A percentile compares a stretch with the other conserved stretches of the same genome.
These are phyloP conservation scores for Platorchestia sp. DNA, from an alignment of 1,140 invertebrate genomes.

Conservation along the genomic window DNA sequence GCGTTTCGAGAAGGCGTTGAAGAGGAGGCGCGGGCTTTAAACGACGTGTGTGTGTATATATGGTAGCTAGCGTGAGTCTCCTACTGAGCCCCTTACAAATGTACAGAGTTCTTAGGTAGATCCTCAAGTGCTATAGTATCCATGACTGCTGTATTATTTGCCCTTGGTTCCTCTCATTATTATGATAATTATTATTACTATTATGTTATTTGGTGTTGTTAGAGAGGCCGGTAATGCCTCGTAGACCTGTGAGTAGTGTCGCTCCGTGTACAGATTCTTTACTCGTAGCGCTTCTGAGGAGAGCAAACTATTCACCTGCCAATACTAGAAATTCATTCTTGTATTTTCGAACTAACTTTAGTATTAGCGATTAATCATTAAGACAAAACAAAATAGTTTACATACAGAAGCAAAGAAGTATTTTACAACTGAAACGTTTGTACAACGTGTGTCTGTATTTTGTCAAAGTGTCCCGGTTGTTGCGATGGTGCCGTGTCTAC, in stretches of 20 bases:
- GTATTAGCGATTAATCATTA: slow-evolving; percentile 23
- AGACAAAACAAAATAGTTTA: slow-evolving; percentile 54
- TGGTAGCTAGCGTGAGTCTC: slow-evolving; percentile 42
- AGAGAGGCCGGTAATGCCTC: background rate
- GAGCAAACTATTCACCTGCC: slow-evolving; percentile 53
- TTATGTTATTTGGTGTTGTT: slow-evolving; percentile 52
- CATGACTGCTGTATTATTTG: slow-evolving; percentile 53
- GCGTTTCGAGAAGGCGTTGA: slow-evolving; percentile 35
- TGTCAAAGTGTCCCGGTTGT: slow-evolving; percentile 36
- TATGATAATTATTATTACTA: slow-evolving; percentile 46
- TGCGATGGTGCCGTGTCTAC: slow-evolving; percentile 16
- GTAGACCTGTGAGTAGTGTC: background rate
- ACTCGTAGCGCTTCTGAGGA: slow-evolving; percentile 16
- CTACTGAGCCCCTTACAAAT: slow-evolving; percentile 47
- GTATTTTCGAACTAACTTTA: slow-evolving; percentile 56
- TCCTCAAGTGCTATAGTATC: slow-evolving; percentile 55
- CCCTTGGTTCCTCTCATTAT: slow-evolving; percentile 23
- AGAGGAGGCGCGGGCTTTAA: slow-evolving; percentile 3
- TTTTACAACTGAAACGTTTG: slow-evolving; percentile 55
- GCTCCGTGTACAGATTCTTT: slow-evolving; percentile 52
- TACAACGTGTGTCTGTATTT: slow-evolving; percentile 54
- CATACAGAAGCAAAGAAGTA: slow-evolving; percentile 53
- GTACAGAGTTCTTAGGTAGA: slow-evolving; percentile 46
- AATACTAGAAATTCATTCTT: slow-evolving; percentile 55
- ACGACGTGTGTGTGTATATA: slow-evolving; percentile 48